Evolutionary conservation across 1,140 invertebrate genomes (phyloP).

Genomic region (Platorchestia sp.): DNA sequence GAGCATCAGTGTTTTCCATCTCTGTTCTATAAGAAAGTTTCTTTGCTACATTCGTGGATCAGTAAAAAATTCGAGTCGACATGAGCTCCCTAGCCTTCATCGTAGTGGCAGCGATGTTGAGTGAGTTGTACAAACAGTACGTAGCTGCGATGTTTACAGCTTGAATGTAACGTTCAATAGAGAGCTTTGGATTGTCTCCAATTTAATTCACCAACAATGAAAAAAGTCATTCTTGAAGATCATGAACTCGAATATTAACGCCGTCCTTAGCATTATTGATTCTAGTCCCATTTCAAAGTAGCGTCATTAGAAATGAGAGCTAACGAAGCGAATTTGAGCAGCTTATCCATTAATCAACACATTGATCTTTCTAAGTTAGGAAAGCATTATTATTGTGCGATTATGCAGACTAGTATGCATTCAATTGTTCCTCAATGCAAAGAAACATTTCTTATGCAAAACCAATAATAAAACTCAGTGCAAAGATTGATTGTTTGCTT

Average conservation of each 20-base stretch:
- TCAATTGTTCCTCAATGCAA: too few species aligned
- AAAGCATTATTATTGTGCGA: too few species aligned
- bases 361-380: too few species aligned
- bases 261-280: too few species aligned
- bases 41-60: background rate
- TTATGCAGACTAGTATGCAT: too few species aligned
- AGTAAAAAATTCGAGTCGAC: background rate
- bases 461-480: too few species aligned
- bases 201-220: background rate
- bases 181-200: background rate
- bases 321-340: too few species aligned
- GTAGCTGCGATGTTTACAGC: background rate
- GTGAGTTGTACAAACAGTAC: background rate
- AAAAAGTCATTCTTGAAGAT: background rate
- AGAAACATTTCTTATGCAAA: too few species aligned
- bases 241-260: background rate
- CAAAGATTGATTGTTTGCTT: too few species aligned
- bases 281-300: too few species aligned
- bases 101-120: background rate
- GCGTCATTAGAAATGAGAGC: too few species aligned
- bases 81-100: background rate
- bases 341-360: too few species aligned
- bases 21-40: background rate
- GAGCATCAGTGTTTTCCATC: constrained; percentile 2
- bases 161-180: background rate